Conservation (phyloP, 2,797 vertebrate species). For the Sebastes reedi region DNA sequence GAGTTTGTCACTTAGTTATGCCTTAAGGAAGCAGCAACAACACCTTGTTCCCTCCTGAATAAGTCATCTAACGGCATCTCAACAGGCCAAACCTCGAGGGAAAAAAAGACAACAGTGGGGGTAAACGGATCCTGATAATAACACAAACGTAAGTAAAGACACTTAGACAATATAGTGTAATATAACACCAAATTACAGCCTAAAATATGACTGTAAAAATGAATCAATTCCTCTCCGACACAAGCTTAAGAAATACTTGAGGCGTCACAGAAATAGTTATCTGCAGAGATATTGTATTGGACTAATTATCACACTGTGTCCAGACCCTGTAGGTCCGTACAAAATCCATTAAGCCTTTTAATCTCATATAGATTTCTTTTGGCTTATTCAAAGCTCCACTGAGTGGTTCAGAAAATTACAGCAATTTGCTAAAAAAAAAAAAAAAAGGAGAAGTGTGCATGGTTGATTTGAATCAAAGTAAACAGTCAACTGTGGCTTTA, state of each 20-base stretch:
- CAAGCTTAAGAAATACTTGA: neutral
- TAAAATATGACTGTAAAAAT: neutral
- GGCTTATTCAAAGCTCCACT: neutral
- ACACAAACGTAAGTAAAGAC: neutral
- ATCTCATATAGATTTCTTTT: constrained; percentile 15
- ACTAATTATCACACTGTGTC: neutral
- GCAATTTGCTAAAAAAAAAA: neutral
- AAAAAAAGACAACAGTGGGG: neutral
- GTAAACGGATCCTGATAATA: constrained; percentile 3
- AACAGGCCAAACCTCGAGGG: constrained; percentile 27
- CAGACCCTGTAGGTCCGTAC: neutral
- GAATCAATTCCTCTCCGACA: neutral
- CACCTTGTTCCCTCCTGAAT: constrained; percentile 63
- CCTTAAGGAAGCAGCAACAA: constrained; percentile 57
- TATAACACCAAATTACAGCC: neutral
- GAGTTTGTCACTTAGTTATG: constrained; percentile 4
- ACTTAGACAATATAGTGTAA: neutral
- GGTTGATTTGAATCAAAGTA: neutral
- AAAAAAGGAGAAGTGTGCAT: neutral
- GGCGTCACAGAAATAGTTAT: neutral
- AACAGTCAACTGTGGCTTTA: neutral
- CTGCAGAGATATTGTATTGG: neutral
- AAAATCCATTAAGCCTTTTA: constrained; percentile 1
- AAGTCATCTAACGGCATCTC: constrained; percentile 29
- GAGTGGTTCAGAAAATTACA: neutral